Percentiles rank a stretch among this genome's conserved stretches.
phyloP scores from a whole-genome alignment of 2,113 vertebrate genomes.

The Sprattus sprattus region DNA sequence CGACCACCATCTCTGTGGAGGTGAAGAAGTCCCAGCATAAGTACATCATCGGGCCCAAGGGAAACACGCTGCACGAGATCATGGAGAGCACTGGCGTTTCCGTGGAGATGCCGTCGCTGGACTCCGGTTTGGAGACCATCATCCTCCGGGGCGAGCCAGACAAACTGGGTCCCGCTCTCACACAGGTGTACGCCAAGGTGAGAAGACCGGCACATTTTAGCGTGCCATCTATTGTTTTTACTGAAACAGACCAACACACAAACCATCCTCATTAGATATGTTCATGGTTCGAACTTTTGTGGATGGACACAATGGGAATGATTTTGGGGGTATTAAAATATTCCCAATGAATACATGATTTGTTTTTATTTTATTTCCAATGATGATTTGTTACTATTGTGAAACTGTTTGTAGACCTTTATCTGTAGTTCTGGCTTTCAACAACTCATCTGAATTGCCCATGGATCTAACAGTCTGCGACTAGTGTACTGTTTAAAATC shows the following conservation, averaged over 20 bases:
- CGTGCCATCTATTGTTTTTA: not conserved
- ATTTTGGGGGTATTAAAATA: no score
- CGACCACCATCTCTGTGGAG: slow-evolving; percentile 72
- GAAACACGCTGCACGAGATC: slow-evolving; percentile 79
- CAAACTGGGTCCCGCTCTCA: slow-evolving; percentile 72
- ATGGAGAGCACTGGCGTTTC: slow-evolving; percentile 75
- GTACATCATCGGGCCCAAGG: slow-evolving; percentile 74
- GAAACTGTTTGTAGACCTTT: no score
- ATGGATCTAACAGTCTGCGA: no score
- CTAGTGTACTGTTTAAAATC: no score
- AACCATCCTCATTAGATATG: not conserved
- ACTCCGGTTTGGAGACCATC: slow-evolving; percentile 76
- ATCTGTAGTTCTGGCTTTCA: no score
- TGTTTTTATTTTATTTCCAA: no score
- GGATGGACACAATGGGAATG: no score
- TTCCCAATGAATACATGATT: no score
- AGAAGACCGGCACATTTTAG: slow-evolving; percentile 16
- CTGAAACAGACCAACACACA: not conserved
- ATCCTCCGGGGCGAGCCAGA: slow-evolving; percentile 74
- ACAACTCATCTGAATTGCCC: no score
- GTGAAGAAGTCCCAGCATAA: slow-evolving; percentile 82
- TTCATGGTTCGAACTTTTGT: no score
- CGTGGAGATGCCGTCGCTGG: slow-evolving; percentile 71
- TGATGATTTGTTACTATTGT: no score
- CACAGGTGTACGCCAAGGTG: slow-evolving; percentile 77